Conservation (phyloP, 2,888 invertebrate species). For the Heliconius erato region DNA sequence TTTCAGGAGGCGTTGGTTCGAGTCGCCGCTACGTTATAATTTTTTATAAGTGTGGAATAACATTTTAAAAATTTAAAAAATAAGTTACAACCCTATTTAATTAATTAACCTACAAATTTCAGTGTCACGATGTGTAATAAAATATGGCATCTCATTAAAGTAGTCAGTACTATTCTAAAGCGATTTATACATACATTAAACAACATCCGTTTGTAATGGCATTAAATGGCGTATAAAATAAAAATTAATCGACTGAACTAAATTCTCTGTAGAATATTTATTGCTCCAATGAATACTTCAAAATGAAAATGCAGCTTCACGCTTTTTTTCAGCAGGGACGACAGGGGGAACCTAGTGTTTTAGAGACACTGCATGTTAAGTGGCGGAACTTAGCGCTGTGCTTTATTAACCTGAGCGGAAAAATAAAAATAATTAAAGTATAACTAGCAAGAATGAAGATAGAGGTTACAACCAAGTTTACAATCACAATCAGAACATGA, state of each 20-base stretch:
- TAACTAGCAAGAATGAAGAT: no score
- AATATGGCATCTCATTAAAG: conserved; percentile 52
- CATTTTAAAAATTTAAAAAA: no score
- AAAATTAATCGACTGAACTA: conserved; percentile 1
- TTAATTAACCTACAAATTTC: conserved; percentile 51
- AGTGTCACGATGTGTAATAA: conserved; percentile 53
- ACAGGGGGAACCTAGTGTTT: background rate
- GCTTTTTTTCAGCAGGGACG: background rate
- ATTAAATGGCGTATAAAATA: conserved; percentile 26
- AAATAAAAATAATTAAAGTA: no score
- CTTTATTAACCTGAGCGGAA: no score
- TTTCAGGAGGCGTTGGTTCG: no score
- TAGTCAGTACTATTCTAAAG: conserved; percentile 36
- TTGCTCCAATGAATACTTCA: background rate
- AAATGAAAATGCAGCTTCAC: background rate
- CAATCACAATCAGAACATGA: no score
- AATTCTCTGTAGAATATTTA: conserved; percentile 15
- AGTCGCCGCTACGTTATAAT: no score
- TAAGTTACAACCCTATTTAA: conserved; percentile 44
- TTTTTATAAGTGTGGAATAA: no score
- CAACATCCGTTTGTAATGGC: conserved; percentile 23
- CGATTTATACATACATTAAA: conserved; percentile 37
- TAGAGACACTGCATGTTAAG: background rate
- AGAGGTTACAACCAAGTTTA: no score
- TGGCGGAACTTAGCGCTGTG: no score